Evolutionary conservation across 2,113 vertebrate genomes (phyloP).

Genomic region (Lagenorhynchus albirostris): DNA sequence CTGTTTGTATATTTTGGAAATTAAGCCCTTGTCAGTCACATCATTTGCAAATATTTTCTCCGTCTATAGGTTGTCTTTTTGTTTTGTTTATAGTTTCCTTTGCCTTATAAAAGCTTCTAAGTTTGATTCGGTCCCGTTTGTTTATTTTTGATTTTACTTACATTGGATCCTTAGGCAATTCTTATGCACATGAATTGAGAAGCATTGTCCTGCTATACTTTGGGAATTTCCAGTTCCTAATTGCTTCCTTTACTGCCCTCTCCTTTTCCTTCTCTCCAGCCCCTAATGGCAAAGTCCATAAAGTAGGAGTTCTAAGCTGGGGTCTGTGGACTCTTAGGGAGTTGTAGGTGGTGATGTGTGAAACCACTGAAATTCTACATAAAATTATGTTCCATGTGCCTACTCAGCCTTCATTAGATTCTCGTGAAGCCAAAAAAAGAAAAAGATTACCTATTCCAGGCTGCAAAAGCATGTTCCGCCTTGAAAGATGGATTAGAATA

Average conservation of each 20-base stretch:
- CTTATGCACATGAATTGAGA: neutral
- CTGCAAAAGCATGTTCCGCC: neutral
- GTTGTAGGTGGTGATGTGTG: neutral
- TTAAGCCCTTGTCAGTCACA: neutral
- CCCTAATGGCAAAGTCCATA: neutral
- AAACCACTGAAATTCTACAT: neutral
- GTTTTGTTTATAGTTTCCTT: neutral
- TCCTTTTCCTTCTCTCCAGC: neutral
- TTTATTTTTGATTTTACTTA: neutral
- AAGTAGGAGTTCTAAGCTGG: neutral
- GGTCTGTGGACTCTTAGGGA: neutral
- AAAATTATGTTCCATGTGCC: neutral
- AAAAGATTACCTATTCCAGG: neutral
- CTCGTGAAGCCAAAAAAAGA: neutral
- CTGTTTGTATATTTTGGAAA: too few species aligned
- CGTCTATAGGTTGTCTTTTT: neutral
- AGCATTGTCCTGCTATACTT: neutral
- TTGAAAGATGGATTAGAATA: neutral
- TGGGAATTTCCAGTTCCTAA: neutral
- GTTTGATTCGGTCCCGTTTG: neutral
- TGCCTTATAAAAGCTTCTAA: neutral
- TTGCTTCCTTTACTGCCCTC: neutral
- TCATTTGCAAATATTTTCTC: neutral
- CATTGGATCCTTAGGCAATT: neutral
- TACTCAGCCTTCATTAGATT: neutral